These are phyloP conservation scores for Hydrotaea cyrtoneurina DNA, from an alignment of 2,888 invertebrate species.

Conservation along the genomic window DNA sequence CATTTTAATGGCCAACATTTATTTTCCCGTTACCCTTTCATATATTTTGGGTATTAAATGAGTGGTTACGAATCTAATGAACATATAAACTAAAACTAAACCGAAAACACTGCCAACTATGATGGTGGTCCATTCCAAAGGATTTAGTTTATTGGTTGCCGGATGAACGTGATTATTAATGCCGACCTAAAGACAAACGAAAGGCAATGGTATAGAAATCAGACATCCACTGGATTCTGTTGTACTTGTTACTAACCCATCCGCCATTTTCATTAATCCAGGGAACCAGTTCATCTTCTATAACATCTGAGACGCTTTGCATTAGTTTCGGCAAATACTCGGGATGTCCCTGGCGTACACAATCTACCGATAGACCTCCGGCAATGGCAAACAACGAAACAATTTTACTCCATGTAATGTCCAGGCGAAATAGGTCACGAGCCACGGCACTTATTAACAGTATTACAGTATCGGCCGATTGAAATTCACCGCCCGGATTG, in stretches of 20 bases:
- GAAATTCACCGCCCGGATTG: conserved; percentile 83
- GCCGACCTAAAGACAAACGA: conserved; percentile 73
- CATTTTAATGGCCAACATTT: not conserved
- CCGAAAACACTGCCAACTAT: conserved; percentile 77
- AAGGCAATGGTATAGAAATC: not conserved
- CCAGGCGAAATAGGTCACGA: conserved; percentile 86
- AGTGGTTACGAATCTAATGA: conserved; percentile 76
- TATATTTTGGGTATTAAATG: conserved; percentile 75
- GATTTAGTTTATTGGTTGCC: conserved; percentile 75
- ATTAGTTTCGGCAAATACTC: conserved; percentile 89
- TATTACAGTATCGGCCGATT: conserved; percentile 80
- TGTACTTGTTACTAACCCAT: conserved; percentile 87
- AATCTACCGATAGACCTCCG: conserved; percentile 91
- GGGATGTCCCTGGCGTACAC: conserved; percentile 87
- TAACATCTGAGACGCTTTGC: conserved; percentile 87
- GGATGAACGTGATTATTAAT: conserved; percentile 79
- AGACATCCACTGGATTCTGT: no score
- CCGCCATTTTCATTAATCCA: conserved; percentile 94
- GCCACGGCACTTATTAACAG: conserved; percentile 85
- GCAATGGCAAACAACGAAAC: conserved; percentile 91
- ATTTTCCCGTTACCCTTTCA: conserved; percentile 71
- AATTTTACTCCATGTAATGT: conserved; percentile 90
- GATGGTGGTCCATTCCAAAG: conserved; percentile 79
- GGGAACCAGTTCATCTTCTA: conserved; percentile 86
- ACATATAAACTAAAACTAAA: conserved; percentile 76